Conservation (phyloP, 2,113 vertebrate genomes). For the Cyphomyrus discorhynchus region DNA sequence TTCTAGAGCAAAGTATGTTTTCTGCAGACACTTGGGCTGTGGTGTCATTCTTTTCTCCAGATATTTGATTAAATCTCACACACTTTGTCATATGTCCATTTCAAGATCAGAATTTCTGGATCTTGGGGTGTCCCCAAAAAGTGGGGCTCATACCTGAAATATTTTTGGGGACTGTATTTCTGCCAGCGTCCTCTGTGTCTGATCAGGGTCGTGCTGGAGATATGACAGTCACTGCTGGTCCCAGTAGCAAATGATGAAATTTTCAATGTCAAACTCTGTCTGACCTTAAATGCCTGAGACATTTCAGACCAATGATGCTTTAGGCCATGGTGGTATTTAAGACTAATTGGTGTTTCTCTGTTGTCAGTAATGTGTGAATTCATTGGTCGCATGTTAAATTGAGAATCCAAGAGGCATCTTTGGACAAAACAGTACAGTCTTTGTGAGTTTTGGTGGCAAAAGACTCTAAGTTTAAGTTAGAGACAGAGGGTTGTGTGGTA, state of each 20-base stretch:
- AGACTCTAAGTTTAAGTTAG: not conserved
- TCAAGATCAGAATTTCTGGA: not conserved
- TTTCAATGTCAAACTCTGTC: not conserved
- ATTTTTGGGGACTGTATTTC: not conserved
- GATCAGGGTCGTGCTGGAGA: no score
- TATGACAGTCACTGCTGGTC: not conserved
- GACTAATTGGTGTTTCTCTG: not conserved
- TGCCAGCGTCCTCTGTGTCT: not conserved
- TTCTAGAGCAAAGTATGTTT: not conserved
- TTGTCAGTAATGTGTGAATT: not conserved
- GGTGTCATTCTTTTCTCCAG: not conserved
- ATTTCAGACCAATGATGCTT: not conserved
- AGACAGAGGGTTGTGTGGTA: not conserved
- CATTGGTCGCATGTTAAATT: not conserved
- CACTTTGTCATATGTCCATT: not conserved
- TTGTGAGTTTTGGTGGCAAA: not conserved
- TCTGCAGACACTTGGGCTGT: not conserved
- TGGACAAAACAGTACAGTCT: not conserved
- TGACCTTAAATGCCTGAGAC: not conserved
- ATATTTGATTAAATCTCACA: not conserved
- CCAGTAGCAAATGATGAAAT: not conserved
- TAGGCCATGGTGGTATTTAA: not conserved
- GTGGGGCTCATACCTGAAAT: not conserved
- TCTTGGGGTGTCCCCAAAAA: not conserved
- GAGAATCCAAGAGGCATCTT: not conserved